Evolutionary conservation across 2,888 invertebrate species (phyloP).

Genomic region (Pelosia muscerda): DNA sequence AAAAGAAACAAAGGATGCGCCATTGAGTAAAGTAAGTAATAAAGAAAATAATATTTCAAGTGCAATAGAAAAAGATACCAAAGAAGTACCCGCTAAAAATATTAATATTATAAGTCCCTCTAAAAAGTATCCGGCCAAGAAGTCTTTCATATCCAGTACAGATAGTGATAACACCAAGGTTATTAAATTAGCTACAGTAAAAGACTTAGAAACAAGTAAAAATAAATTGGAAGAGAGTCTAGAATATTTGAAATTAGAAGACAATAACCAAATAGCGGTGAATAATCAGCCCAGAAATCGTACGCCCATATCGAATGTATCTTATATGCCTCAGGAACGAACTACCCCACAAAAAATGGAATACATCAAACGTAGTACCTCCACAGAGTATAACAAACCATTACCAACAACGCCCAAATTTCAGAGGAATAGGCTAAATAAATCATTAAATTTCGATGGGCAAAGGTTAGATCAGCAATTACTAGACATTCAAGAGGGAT

Average conservation of each 20-base stretch:
- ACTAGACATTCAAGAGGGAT: slow-evolving; percentile 81
- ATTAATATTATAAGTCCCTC: slow-evolving; percentile 81
- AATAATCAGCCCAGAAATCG: slow-evolving; percentile 83
- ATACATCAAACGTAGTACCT: slow-evolving; percentile 72
- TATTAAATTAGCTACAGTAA: slow-evolving; percentile 81
- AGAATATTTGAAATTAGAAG: slow-evolving; percentile 78
- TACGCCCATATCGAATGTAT: slow-evolving; percentile 81
- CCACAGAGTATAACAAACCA: slow-evolving; percentile 73
- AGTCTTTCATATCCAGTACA: slow-evolving; percentile 76
- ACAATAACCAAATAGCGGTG: slow-evolving; percentile 82
- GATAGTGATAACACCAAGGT: slow-evolving; percentile 75
- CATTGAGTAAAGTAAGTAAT: slow-evolving; percentile 64
- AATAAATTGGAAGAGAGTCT: slow-evolving; percentile 79
- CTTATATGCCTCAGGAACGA: slow-evolving; percentile 78
- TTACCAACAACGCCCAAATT: slow-evolving; percentile 78
- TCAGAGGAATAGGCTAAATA: slow-evolving; percentile 82
- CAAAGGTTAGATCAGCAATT: slow-evolving; percentile 83
- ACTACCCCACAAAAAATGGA: slow-evolving; percentile 66
- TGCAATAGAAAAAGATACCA: slow-evolving; percentile 83
- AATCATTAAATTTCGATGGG: slow-evolving; percentile 82
- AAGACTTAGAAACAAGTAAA: slow-evolving; percentile 81
- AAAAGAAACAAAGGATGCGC: slow-evolving; percentile 60
- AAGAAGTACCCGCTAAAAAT: slow-evolving; percentile 80
- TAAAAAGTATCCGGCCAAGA: slow-evolving; percentile 82
- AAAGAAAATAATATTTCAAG: slow-evolving; percentile 69